Base-by-base conservation (phyloP, 2,797 vertebrate species). In the Hippopotamyrus pictus region DNA sequence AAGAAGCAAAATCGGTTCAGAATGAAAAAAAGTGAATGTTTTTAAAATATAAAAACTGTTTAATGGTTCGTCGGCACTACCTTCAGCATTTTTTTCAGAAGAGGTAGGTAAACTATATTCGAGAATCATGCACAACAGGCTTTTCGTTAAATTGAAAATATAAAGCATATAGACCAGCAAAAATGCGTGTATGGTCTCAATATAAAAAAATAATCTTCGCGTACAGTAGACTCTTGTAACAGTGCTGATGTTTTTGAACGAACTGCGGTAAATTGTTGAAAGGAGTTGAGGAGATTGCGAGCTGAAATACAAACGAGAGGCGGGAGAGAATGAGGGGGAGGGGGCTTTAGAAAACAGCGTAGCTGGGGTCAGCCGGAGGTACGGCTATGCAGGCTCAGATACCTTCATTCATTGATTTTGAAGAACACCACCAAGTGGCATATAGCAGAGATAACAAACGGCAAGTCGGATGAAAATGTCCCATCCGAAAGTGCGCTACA, bases 341-440 rank as follows among this genome's bases (percentile, higher is more conserved):
- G 86, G 87, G 41, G 87, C 90, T 90, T 85, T 82, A 88, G 88
- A 54, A 89, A 90, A 88, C 90, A 88, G 91, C 89, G 88, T 65
- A 93, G 93, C 94, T 93, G 95, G 94, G 95, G 96, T 95, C 94
- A 95, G 94, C 91, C 92, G 90, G 93, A 94, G 94, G 95, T 96
- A 96, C 94, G 92, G 94, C 92, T 94, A 92, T 93, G 92, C 92
- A 92, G 93, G 94, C 93, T 90, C 94, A 94, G 93, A 96, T 94
- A 95, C 95, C 94, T 95, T 92, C 96, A 93, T 96, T 96, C 95
- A 93, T 95, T 95, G 93, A 95, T 95, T 95, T 96, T 95, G 94
- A 95, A 94, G 95, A 96, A 96, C 97, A 96, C 97, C 97, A 97
- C 97, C 97, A 96, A 97, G 97, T 97, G 97, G 97, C 97, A 96